phyloP scores from a whole-genome alignment of 2,888 invertebrate species.

The Neoscelio sp. region DNA sequence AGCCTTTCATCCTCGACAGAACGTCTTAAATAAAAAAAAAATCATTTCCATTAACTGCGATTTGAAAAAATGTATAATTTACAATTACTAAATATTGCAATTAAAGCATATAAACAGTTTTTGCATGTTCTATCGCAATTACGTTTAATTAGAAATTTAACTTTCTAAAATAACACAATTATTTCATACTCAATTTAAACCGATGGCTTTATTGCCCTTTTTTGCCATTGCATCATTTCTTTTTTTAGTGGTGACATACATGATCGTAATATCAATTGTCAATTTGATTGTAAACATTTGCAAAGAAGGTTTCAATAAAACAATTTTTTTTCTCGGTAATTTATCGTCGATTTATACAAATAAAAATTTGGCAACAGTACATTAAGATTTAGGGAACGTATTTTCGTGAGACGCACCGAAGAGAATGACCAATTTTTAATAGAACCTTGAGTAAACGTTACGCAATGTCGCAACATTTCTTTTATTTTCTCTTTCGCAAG shows the following conservation, averaged over 20 bases:
- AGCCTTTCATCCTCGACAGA: constrained; percentile 75
- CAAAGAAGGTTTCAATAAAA: not conserved
- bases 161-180: constrained; percentile 45
- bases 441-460: constrained; percentile 23
- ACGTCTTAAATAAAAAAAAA: constrained; percentile 58
- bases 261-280: too few species aligned
- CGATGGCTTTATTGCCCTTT: not conserved
- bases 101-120: too few species aligned
- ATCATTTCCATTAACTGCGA: constrained; percentile 2
- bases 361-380: constrained; percentile 5
- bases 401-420: not conserved
- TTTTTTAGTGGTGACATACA: too few species aligned
- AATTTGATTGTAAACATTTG: constrained; percentile 2
- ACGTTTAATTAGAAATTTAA: constrained; percentile 53
- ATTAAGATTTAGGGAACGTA: constrained; percentile 23
- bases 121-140: not conserved
- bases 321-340: not conserved
- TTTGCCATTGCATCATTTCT: too few species aligned
- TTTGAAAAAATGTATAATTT: too few species aligned
- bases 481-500: constrained; percentile 4
- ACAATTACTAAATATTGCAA: too few species aligned
- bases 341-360: not conserved
- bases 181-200: constrained; percentile 9
- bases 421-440: constrained; percentile 13
- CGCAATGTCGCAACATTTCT: constrained; percentile 18